These are phyloP conservation scores for Drosophila watanabei DNA, from an alignment of 1,140 invertebrate genomes.

Conservation along the genomic window DNA sequence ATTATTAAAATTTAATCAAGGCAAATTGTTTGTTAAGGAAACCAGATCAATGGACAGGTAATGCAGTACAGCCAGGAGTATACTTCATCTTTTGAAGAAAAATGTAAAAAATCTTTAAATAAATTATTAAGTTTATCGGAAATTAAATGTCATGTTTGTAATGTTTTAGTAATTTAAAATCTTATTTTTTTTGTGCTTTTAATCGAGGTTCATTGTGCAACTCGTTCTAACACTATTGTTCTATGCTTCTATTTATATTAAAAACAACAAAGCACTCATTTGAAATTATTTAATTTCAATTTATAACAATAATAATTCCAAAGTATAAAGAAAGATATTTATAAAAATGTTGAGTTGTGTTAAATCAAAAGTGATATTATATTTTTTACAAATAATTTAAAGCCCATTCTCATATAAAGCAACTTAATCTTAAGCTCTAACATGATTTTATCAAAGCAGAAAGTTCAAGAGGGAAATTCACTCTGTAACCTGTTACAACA, in stretches of 20 bases:
- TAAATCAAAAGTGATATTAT: too few relatives aligned
- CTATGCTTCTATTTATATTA: neutral
- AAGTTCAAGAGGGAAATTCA: neutral
- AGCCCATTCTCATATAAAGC: neutral
- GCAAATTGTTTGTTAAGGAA: slow-evolving; percentile 36
- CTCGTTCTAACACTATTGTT: neutral
- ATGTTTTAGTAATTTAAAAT: neutral
- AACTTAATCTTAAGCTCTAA: neutral
- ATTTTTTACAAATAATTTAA: neutral
- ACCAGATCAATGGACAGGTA: slow-evolving; percentile 16
- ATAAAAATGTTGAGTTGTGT: too few relatives aligned
- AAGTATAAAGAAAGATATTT: neutral
- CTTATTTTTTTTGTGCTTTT: neutral
- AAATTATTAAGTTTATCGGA: neutral
- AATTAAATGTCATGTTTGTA: neutral
- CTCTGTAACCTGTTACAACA: slow-evolving; percentile 14
- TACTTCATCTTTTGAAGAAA: neutral
- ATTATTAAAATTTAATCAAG: slow-evolving; percentile 54
- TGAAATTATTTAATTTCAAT: neutral
- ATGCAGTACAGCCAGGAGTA: neutral
- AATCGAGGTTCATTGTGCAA: neutral
- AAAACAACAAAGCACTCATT: neutral
- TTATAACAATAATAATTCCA: too few relatives aligned
- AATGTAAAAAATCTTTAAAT: neutral
- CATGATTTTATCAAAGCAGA: neutral